phyloP scores from a whole-genome alignment of 1,140 invertebrate species.

The Drosophila santomea region DNA sequence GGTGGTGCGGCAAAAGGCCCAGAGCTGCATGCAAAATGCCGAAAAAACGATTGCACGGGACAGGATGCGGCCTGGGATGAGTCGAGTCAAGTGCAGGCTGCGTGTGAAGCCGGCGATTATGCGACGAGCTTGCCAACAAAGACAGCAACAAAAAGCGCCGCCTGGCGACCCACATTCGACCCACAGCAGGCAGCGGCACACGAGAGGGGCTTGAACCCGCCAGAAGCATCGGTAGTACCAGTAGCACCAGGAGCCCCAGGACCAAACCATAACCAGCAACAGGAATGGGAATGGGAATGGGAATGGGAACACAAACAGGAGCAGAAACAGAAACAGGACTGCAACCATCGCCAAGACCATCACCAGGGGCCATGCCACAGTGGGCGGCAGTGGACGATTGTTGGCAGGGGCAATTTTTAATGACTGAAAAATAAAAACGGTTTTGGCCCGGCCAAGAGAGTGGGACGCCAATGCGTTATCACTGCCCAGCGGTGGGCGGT shows the following conservation, averaged over 20 bases:
- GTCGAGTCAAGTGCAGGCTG: constrained; percentile 28
- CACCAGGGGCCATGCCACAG: constrained; percentile 11
- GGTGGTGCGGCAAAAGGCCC: constrained; percentile 7
- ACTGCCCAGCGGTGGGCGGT: not conserved
- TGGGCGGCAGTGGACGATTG: not conserved
- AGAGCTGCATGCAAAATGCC: constrained; percentile 50
- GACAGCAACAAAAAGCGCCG: constrained; percentile 50
- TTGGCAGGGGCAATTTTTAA: constrained; percentile 68
- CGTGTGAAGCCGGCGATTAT: constrained; percentile 79
- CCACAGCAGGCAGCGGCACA: constrained; percentile 56
- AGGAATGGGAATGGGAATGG: not conserved
- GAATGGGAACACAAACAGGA: no score
- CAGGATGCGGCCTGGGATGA: not conserved
- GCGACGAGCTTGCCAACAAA: constrained; percentile 71
- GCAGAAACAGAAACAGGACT: no score
- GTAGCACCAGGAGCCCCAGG: not conserved
- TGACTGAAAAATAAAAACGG: constrained; percentile 65
- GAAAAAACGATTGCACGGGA: constrained; percentile 47
- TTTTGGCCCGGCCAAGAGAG: constrained; percentile 15
- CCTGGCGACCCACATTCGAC: constrained; percentile 77
- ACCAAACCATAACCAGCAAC: not conserved
- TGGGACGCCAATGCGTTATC: constrained; percentile 27
- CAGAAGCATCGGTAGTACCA: not conserved
- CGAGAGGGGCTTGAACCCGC: not conserved
- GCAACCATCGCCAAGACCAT: no score